Base-by-base conservation (phyloP, 2,113 vertebrate species). In the Plectropomus leopardus region DNA sequence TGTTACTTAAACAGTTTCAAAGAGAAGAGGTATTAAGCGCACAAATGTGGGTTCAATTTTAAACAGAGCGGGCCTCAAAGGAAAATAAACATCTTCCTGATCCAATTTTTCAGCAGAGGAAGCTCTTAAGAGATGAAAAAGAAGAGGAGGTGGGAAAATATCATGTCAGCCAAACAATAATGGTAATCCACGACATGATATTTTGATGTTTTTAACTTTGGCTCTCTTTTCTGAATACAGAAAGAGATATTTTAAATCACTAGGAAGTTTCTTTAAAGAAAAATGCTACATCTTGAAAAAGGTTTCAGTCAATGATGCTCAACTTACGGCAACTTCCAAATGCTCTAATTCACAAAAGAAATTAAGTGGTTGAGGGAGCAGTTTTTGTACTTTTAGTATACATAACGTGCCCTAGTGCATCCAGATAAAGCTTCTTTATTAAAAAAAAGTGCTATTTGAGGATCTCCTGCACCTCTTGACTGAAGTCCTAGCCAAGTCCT, bases 1-100 rank as follows among this genome's bases (percentile, higher is more conserved):
- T 89, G 85, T 81, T 91, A 89, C 53, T 93, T 81, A 86, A 71
- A 81, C 72, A 83, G 84, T 86, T 93, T 95, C 92, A 88, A 88
- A 57, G 86, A 76, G 87, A 72, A 40, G 30, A 81, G 81, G 92
- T 91, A 94, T 90, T 94, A 92, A 86, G 74, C 75, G 61, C 71
- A 88, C 78, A 92, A 92, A 94, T 79, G 81, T 64, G 70, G 68
- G 36, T 90, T 94, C 78, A 83, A 89, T 89, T 90, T 87, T 89
- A 94, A 93, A 86, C 64, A 78, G 79, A 85, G 81, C 5, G 44
- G 69, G 44, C 34, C 78, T 80, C 61, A 57, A 68, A 81, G 84
- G 75, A 92, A 95, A 96, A 95, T 88, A 94, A 95, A 90, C 78
- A 88, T 91, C 80, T 87, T 48, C 82, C 44, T 34, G 88, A 88